These are phyloP conservation scores for Sisyra terminalis DNA, from an alignment of 2,888 invertebrate species.

Conservation along the genomic window DNA sequence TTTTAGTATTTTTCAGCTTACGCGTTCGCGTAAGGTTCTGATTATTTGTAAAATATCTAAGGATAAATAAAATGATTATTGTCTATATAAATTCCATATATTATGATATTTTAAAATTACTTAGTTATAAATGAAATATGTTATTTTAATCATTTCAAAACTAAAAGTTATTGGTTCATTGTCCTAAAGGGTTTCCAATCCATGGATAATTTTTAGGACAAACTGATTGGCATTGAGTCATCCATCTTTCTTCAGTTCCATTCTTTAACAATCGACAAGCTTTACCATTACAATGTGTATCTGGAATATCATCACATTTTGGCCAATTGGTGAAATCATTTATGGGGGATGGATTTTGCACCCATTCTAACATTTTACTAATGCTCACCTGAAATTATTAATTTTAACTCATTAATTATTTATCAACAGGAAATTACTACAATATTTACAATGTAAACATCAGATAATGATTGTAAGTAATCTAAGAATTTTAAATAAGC, in stretches of 20 bases:
- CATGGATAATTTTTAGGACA: conserved; percentile 39
- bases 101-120: no score
- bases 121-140: no score
- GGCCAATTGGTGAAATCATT: conserved; percentile 22
- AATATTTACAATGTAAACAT: conserved; percentile 39
- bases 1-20: no score
- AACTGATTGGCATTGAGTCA: conserved; percentile 27
- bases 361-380: conserved; percentile 36
- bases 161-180: no score
- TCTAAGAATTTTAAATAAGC: conserved; percentile 39
- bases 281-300: conserved; percentile 11
- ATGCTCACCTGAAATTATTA: conserved; percentile 24
- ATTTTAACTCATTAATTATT: not conserved
- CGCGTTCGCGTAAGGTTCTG: no score
- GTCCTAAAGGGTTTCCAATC: conserved; percentile 35
- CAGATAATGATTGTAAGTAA: conserved; percentile 31
- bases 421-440: not conserved
- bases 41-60: no score
- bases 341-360: conserved; percentile 32
- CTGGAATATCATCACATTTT: conserved; percentile 12
- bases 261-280: conserved; percentile 15
- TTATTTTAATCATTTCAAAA: no score
- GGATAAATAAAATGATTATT: no score
- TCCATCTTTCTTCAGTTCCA: conserved; percentile 26
- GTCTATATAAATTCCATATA: no score